Conservation (phyloP, 1,140 invertebrate genomes). For the Spodoptera frugiperda region DNA sequence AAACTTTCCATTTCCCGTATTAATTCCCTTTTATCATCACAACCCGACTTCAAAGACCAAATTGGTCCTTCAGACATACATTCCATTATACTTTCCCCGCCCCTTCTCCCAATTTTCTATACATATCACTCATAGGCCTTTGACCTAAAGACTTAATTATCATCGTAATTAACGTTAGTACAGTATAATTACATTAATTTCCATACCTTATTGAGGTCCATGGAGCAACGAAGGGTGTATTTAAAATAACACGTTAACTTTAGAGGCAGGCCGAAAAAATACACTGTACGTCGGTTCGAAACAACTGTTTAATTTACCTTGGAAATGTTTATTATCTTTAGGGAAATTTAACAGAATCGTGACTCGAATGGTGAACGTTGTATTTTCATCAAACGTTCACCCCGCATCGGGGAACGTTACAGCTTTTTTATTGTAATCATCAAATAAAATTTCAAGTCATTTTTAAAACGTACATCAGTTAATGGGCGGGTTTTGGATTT, state of each 20-base stretch:
- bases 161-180: slow-evolving; percentile 28
- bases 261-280: slow-evolving; percentile 22
- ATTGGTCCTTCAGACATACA: not conserved
- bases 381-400: slow-evolving; percentile 55
- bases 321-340: slow-evolving; percentile 70
- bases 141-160: slow-evolving; percentile 35
- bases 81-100: slow-evolving; percentile 13
- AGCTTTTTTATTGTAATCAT: slow-evolving; percentile 48
- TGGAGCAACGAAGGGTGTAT: slow-evolving; percentile 14
- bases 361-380: slow-evolving; percentile 56
- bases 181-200: slow-evolving; percentile 38
- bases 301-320: slow-evolving; percentile 67
- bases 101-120: slow-evolving; percentile 27
- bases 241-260: slow-evolving; percentile 40
- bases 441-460: slow-evolving; percentile 47
- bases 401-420: not conserved
- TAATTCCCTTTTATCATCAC: slow-evolving; percentile 7
- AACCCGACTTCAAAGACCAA: slow-evolving; percentile 21
- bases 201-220: slow-evolving; percentile 30
- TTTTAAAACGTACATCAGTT: slow-evolving; percentile 23
- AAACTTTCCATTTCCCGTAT: slow-evolving; percentile 2
- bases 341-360: slow-evolving; percentile 66
- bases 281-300: slow-evolving; percentile 38
- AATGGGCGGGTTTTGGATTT: slow-evolving; percentile 11
- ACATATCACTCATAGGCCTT: slow-evolving; percentile 29